Base-by-base conservation (phyloP, 2,888 invertebrate species). In the Epistrophe eligans region DNA sequence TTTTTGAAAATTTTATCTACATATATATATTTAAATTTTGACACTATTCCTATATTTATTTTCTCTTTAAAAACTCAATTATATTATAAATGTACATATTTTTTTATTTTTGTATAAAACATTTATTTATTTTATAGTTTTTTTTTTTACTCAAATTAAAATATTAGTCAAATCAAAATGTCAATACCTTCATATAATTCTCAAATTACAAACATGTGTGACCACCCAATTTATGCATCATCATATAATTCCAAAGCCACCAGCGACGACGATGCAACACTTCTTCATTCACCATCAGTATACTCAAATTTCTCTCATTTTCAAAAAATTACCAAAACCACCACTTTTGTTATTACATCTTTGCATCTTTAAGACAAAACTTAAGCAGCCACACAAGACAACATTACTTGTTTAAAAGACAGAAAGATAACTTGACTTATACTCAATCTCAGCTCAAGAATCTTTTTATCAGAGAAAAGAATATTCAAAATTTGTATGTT, bases 201-300 rank as follows among this genome's bases (percentile, higher is more conserved):
- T 81, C 77, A 81, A 55, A 71, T 81, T 71, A 71, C 81, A 55
- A 64, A 71, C 81, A 55, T 17, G 4, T 10, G 7, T n/a, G 71
- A 50, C 58, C 58, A 72, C 35, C 57, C 64, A 38, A 17, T n/a
- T 43, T 52, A 57, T 55, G 55, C 55, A 50, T 77, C n/a, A 50
- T n/a, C 58, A 58, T 24, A 57, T 35, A 38, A 45, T 76, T 24
- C 8, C 7, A 13, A 50, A 50, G 10, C 77, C 81, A 81, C 77
- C 81, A 66, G 15, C 74, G 45, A n/a, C 40, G 81, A 67, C 24
- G n/a, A n/a, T n/a, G 13, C 11, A 6, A 35, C 35, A 32, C 17
- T 35, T 58, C 17, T 58, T 0, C n/a, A 11, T 8, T 35, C 2
- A 17, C 4, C 28, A 48, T 62, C 45, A 55, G 55, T 72, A 24